Percentiles rank a stretch among this genome's conserved stretches.
Evolutionary conservation across 2,797 vertebrate species (phyloP).

Genomic region (Acropternis orthonyx): DNA sequence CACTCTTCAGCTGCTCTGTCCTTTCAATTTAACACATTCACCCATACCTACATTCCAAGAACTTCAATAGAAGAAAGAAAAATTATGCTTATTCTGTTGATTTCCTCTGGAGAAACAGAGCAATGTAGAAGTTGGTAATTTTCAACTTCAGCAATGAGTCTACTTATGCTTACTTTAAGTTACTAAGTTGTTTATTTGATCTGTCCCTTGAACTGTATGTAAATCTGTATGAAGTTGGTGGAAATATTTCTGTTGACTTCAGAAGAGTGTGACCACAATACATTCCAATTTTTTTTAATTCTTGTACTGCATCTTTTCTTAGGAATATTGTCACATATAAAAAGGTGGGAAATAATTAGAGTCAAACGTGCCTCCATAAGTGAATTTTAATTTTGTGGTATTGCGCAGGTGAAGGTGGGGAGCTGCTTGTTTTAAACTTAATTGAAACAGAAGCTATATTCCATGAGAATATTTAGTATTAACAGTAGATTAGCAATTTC

Average conservation of each 20-base stretch:
- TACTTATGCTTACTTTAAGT: neutral
- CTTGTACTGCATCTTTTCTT: neutral
- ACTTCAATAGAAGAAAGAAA: neutral
- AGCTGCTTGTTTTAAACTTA: neutral
- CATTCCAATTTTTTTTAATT: neutral
- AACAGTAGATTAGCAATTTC: neutral
- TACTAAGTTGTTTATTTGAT: neutral
- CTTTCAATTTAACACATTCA: neutral
- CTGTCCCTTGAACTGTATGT: neutral
- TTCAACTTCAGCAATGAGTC: neutral
- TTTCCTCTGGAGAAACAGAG: neutral
- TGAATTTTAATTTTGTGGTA: neutral
- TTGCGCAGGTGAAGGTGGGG: neutral
- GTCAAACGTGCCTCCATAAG: neutral
- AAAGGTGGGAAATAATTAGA: neutral
- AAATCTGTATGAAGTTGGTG: neutral
- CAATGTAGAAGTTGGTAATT: neutral
- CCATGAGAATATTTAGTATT: neutral
- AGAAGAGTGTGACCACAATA: neutral
- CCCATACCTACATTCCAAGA: neutral
- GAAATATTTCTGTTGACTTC: neutral
- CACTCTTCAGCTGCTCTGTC: neutral
- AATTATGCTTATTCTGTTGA: neutral
- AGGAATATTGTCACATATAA: neutral
- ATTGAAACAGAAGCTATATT: neutral